Evolutionary conservation across 2,888 invertebrate species (phyloP).

Genomic region (Rhingia campestris): DNA sequence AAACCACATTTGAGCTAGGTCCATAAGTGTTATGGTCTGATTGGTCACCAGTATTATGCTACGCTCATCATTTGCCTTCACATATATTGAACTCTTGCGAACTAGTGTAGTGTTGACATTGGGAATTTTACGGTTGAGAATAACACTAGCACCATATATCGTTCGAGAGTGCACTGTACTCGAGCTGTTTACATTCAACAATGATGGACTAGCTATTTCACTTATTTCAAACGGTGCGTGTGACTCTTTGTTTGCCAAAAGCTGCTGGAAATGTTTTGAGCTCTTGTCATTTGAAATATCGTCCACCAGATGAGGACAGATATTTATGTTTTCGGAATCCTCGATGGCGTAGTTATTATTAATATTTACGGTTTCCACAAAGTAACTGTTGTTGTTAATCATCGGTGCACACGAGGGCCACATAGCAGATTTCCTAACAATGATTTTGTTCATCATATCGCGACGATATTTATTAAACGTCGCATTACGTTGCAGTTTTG

Average conservation of each 20-base stretch:
- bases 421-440: conserved; percentile 51
- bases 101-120: conserved; percentile 76
- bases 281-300: conserved; percentile 2
- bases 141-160: conserved; percentile 77
- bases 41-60: conserved; percentile 75
- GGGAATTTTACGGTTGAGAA: conserved; percentile 77
- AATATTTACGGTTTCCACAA: not conserved
- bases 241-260: conserved; percentile 77
- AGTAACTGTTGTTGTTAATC: conserved; percentile 12
- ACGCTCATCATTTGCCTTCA: conserved; percentile 67
- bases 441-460: conserved; percentile 48
- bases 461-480: conserved; percentile 75
- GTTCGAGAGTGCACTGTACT: conserved; percentile 73
- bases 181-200: conserved; percentile 32
- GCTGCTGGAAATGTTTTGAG: conserved; percentile 76
- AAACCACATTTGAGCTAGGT: conserved; percentile 75
- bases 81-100: conserved; percentile 77
- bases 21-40: conserved; percentile 76
- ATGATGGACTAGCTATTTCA: conserved; percentile 67
- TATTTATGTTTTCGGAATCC: not conserved
- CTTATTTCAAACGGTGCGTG: conserved; percentile 79
- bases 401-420: not conserved
- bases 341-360: conserved; percentile 1
- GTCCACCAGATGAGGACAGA: not conserved
- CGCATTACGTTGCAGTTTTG: conserved; percentile 75